phyloP scores from a whole-genome alignment of 2,797 vertebrate species.

The Ibycter americanus region DNA sequence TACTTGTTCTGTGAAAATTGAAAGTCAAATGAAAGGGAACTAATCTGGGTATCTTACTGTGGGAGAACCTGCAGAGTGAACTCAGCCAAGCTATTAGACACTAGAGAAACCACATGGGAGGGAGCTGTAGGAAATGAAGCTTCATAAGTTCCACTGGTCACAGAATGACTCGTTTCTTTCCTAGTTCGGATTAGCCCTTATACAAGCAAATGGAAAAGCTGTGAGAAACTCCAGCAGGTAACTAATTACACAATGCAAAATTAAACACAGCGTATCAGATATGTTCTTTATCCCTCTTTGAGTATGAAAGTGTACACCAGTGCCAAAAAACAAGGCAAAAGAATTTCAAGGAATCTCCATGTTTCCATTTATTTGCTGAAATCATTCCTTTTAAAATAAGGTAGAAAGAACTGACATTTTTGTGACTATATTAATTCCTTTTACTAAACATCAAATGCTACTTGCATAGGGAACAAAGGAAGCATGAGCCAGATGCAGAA shows the following conservation, averaged over 20 bases:
- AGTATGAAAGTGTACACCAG: not conserved
- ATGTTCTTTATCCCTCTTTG: not conserved
- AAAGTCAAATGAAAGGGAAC: slow-evolving; percentile 56
- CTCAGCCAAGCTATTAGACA: slow-evolving; percentile 49
- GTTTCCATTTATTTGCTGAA: not conserved
- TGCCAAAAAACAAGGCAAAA: not conserved
- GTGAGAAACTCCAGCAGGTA: slow-evolving; percentile 59
- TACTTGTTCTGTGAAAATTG: slow-evolving; percentile 10
- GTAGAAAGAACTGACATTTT: not conserved
- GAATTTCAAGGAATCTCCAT: not conserved
- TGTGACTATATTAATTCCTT: not conserved
- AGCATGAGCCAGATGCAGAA: slow-evolving; percentile 25
- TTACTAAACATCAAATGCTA: not conserved
- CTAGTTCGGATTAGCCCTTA: slow-evolving; percentile 35
- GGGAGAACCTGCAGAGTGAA: slow-evolving; percentile 43
- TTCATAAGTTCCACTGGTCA: slow-evolving; percentile 45
- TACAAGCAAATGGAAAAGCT: slow-evolving; percentile 41
- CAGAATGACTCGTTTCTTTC: slow-evolving; percentile 29
- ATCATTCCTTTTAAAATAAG: not conserved
- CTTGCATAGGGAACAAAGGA: not conserved
- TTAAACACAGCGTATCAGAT: slow-evolving; percentile 22
- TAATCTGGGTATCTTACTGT: slow-evolving; percentile 47
- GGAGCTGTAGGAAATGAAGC: slow-evolving; percentile 32
- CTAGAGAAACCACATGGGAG: slow-evolving; percentile 45
- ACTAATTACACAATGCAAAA: slow-evolving; percentile 53